These are phyloP conservation scores for Triplophysa yarkandensis DNA, from an alignment of 2,797 vertebrate species.

Conservation along the genomic window DNA sequence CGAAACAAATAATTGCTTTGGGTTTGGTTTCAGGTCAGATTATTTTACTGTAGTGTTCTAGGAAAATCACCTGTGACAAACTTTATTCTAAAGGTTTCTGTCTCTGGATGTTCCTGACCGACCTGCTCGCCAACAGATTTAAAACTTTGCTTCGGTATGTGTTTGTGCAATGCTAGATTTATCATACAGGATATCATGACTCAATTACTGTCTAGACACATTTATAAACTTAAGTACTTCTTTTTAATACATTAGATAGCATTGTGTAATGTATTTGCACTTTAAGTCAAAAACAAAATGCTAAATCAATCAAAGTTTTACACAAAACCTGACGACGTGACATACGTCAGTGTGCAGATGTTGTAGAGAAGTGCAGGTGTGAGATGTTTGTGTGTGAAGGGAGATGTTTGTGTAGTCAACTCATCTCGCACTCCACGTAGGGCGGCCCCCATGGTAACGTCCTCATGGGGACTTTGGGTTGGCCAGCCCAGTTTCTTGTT, in stretches of 20 bases:
- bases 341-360: slow-evolving; percentile 6
- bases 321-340: background rate
- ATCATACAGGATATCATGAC: background rate
- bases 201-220: background rate
- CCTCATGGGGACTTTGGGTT: slow-evolving; percentile 59
- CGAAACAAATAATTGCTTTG: background rate
- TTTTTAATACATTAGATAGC: too few relatives aligned
- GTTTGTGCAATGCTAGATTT: background rate
- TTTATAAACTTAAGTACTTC: background rate
- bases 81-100: background rate
- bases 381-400: slow-evolving; percentile 17
- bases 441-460: slow-evolving; percentile 75
- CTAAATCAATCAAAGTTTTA: background rate
- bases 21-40: background rate
- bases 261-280: too few relatives aligned
- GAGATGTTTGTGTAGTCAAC: slow-evolving; percentile 53
- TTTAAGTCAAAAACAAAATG: background rate
- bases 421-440: slow-evolving; percentile 64
- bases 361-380: slow-evolving; percentile 17
- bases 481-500: slow-evolving; percentile 69
- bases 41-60: background rate
- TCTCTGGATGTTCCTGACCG: slow-evolving; percentile 10
- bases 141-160: background rate
- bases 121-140: background rate
- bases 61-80: background rate